These are phyloP conservation scores for Montipora efflorescens DNA, from an alignment of 64 coral and sea anemone species.

Conservation along the genomic window DNA sequence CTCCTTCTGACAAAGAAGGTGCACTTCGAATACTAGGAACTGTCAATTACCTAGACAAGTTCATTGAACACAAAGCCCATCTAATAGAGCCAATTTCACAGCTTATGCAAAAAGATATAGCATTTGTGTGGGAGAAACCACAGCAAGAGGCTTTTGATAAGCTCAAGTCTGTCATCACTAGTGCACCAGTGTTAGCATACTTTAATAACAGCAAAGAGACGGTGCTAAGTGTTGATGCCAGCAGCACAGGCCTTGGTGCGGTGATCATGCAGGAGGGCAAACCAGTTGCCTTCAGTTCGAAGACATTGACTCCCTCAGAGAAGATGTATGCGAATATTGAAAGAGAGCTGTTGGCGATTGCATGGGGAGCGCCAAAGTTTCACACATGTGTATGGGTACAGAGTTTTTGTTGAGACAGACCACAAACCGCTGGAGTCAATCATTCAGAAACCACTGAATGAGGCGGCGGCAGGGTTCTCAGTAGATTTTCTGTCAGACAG, in stretches of 20 bases:
- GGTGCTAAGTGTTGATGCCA: conserved; percentile 44
- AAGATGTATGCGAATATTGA: neutral
- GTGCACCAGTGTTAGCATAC: conserved; percentile 1
- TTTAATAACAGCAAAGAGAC: conserved; percentile 39
- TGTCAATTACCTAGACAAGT: conserved; percentile 30
- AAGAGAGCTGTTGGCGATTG: neutral
- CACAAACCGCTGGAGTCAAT: too few relatives aligned
- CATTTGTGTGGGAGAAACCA: conserved; percentile 47
- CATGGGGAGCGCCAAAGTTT: too few relatives aligned
- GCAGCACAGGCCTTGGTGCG: conserved; percentile 45
- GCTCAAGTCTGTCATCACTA: conserved; percentile 35
- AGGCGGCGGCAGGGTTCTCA: too few relatives aligned
- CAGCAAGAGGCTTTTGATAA: conserved; percentile 59
- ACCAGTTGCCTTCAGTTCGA: conserved; percentile 16
- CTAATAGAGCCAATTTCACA: conserved; percentile 18
- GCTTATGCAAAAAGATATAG: conserved; percentile 21
- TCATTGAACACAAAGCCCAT: conserved; percentile 42
- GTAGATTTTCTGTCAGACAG: too few relatives aligned
- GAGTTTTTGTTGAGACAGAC: too few relatives aligned
- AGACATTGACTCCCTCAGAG: neutral
- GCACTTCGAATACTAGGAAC: neutral
- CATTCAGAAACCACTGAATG: too few relatives aligned
- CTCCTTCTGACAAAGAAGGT: conserved; percentile 35
- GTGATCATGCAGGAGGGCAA: conserved; percentile 41
- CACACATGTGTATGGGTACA: too few relatives aligned